Evolutionary conservation across 1,140 invertebrate species (phyloP).

Genomic region (Drosophila chauvacae): DNA sequence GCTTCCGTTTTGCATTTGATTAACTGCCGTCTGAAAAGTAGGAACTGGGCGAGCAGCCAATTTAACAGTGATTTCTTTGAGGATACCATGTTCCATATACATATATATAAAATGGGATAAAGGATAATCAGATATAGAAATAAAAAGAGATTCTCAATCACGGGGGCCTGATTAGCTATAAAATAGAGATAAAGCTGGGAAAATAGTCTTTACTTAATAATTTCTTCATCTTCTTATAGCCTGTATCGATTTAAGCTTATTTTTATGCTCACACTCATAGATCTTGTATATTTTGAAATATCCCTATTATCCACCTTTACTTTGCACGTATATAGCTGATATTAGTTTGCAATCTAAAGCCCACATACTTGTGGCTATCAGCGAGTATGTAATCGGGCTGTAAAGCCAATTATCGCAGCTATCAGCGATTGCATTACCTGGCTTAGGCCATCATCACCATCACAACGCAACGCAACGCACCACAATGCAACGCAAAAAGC

Average conservation of each 20-base stretch:
- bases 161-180: not conserved
- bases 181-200: not conserved
- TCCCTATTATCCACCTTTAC: too few relatives aligned
- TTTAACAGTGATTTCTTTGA: slow-evolving; percentile 7
- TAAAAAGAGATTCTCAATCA: not conserved
- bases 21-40: slow-evolving; percentile 11
- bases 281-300: not conserved
- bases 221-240: not conserved
- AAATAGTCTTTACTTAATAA: not conserved
- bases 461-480: too few relatives aligned
- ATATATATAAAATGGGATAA: not conserved
- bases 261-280: not conserved
- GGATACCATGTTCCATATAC: too few relatives aligned
- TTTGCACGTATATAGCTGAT: not conserved
- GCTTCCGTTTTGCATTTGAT: slow-evolving; percentile 34
- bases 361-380: slow-evolving; percentile 9
- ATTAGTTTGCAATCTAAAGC: slow-evolving; percentile 7
- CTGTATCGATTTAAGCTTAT: not conserved
- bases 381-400: not conserved
- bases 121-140: not conserved
- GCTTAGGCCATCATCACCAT: not conserved
- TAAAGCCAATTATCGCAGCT: slow-evolving; percentile 4
- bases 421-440: slow-evolving; percentile 13
- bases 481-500: slow-evolving; percentile 1
- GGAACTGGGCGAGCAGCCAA: not conserved